A percentile compares a stretch with the other conserved stretches of the same genome.
Conservation (phyloP, 1,140 invertebrate genomes). For the Drosophila sp. region DNA sequence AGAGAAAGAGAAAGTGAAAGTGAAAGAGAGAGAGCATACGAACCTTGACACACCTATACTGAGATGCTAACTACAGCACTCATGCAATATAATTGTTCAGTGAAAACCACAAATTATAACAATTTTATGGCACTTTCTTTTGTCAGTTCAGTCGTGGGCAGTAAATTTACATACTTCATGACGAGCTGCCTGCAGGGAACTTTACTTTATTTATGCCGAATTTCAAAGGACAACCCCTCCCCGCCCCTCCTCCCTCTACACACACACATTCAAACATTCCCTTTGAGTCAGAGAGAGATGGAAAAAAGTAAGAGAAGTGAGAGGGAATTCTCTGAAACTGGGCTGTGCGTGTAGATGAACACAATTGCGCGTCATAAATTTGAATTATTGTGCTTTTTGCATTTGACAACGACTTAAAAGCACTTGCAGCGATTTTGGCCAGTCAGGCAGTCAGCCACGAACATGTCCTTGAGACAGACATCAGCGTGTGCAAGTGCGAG, state of each 20-base stretch:
- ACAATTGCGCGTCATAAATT: conserved; percentile 81
- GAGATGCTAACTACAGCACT: conserved; percentile 33
- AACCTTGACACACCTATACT: conserved; percentile 51
- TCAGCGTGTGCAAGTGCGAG: conserved; percentile 20
- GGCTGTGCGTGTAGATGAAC: conserved; percentile 70
- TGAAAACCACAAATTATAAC: conserved; percentile 76
- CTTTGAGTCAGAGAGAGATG: neutral
- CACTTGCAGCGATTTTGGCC: conserved; percentile 80
- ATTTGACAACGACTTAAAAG: conserved; percentile 82
- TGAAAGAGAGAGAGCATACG: neutral
- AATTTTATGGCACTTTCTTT: conserved; percentile 70
- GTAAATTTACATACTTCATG: conserved; percentile 78
- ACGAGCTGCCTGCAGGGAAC: conserved; percentile 71
- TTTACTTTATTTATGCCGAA: conserved; percentile 72
- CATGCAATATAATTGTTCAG: conserved; percentile 70
- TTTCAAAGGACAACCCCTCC: conserved; percentile 39
- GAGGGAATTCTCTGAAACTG: conserved; percentile 52
- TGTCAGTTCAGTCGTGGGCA: conserved; percentile 49
- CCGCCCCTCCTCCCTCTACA: conserved; percentile 1
- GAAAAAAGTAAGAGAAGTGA: conserved; percentile 5
- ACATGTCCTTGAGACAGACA: conserved; percentile 75
- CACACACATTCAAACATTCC: conserved; percentile 7
- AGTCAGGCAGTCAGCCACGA: conserved; percentile 63
- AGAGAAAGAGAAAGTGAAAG: conserved; percentile 13
- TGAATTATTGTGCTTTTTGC: conserved; percentile 82